Evolutionary conservation across 2,113 vertebrate species (phyloP).

Genomic region (Cyanoliseus patagonus): DNA sequence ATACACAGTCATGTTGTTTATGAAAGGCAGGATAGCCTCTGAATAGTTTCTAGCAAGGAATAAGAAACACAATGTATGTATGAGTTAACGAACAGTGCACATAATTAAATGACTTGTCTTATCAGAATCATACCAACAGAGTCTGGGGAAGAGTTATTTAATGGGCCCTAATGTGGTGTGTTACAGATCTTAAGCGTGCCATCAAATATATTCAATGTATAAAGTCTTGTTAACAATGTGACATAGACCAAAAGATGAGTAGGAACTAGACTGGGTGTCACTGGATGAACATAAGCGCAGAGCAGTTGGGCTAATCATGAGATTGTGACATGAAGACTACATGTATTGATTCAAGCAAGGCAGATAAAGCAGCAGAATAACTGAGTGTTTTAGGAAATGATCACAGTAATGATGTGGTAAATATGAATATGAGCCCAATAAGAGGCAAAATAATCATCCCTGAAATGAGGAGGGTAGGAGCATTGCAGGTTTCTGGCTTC

Average conservation of each 20-base stretch:
- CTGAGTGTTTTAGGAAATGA: fast-evolving
- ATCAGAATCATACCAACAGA: not conserved
- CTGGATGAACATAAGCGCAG: not conserved
- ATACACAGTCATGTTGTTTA: not conserved
- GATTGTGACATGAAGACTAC: not conserved
- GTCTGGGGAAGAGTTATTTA: not conserved
- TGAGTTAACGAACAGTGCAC: not conserved
- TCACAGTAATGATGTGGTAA: not conserved
- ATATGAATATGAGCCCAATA: not conserved
- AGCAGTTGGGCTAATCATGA: not conserved
- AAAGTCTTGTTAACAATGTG: not conserved
- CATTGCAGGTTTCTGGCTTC: not conserved
- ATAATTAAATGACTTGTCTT: not conserved
- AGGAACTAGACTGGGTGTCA: not conserved
- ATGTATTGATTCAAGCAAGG: not conserved
- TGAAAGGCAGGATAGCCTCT: not conserved
- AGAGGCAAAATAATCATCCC: not conserved
- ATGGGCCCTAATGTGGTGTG: not conserved
- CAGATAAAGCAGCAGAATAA: not conserved
- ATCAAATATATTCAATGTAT: not conserved
- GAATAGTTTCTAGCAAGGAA: not conserved
- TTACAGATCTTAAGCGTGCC: not conserved
- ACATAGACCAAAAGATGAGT: not conserved
- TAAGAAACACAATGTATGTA: not conserved
- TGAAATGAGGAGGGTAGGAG: not conserved